These are phyloP conservation scores for Octomys mimax DNA, from an alignment of 2,797 vertebrate species.

Conservation along the genomic window DNA sequence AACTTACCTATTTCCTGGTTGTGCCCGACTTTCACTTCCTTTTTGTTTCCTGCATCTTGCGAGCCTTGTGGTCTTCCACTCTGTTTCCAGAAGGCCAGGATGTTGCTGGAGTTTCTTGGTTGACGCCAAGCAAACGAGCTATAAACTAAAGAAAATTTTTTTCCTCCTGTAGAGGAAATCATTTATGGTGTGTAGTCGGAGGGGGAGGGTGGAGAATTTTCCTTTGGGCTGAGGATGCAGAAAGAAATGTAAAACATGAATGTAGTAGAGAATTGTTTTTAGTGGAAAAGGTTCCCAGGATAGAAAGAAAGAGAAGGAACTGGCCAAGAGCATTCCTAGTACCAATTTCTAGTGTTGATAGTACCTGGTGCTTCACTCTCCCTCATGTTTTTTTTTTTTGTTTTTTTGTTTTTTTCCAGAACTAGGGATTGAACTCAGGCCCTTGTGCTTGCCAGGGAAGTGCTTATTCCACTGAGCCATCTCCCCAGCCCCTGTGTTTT, in stretches of 20 bases:
- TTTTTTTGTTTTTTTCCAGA: too few relatives aligned
- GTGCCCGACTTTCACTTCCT: constrained; percentile 19
- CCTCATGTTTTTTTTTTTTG: neutral
- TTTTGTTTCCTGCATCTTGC: neutral
- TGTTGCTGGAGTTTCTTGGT: constrained; percentile 11
- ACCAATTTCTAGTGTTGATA: neutral
- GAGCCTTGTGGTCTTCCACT: neutral
- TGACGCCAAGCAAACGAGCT: constrained; percentile 18
- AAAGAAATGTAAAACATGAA: constrained; percentile 17
- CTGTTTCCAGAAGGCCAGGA: constrained; percentile 12
- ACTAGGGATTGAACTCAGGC: too few relatives aligned
- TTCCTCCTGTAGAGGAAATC: constrained; percentile 48
- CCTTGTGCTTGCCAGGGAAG: too few relatives aligned
- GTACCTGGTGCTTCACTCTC: neutral
- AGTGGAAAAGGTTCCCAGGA: neutral
- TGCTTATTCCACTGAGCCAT: too few relatives aligned
- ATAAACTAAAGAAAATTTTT: neutral
- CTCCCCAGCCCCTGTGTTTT: neutral
- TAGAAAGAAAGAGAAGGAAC: neutral
- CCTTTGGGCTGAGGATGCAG: neutral
- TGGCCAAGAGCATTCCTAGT: neutral
- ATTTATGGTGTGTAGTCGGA: neutral
- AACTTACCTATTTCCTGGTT: constrained; percentile 9
- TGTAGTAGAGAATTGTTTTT: constrained; percentile 5
- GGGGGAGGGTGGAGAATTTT: constrained; percentile 41